phyloP scores from a whole-genome alignment of 1,140 invertebrate species.

The Liolophura sinensis region DNA sequence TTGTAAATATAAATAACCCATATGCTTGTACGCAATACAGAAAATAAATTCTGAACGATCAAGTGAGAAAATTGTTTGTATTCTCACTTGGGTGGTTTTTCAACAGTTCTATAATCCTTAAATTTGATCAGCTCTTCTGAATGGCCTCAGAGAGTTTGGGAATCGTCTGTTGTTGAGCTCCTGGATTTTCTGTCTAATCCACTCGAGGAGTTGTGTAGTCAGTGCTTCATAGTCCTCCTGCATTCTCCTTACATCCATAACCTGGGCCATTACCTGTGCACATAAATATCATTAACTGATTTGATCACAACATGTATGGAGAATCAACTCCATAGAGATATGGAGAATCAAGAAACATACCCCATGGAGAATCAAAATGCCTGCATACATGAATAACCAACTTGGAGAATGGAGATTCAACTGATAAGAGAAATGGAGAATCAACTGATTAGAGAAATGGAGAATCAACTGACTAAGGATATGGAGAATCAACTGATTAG shows the following conservation, averaged over 20 bases:
- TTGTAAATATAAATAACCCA: too few relatives aligned
- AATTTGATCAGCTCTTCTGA: conserved; percentile 87
- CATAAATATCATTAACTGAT: background rate
- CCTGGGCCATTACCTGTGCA: conserved; percentile 86
- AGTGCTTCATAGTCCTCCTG: conserved; percentile 80
- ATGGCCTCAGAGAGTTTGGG: conserved; percentile 95
- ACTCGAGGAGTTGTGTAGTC: conserved; percentile 84
- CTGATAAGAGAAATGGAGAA: too few relatives aligned
- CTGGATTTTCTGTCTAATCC: conserved; percentile 88
- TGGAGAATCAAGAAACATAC: background rate
- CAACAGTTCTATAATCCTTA: conserved; percentile 93
- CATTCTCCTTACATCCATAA: conserved; percentile 87
- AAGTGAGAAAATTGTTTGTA: too few relatives aligned
- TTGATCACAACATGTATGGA: background rate
- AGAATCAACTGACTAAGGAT: too few relatives aligned
- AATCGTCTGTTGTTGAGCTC: conserved; percentile 85
- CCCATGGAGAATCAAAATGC: background rate
- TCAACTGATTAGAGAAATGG: too few relatives aligned
- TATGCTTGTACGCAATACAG: too few relatives aligned
- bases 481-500: too few relatives aligned
- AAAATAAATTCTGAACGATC: too few relatives aligned
- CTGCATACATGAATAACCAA: too few relatives aligned
- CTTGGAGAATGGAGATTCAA: too few relatives aligned
- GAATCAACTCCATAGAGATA: background rate
- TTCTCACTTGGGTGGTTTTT: conserved; percentile 93